Evolutionary conservation across 1,140 invertebrate genomes (phyloP).

Genomic region (Stegodyphus mimosarum): DNA sequence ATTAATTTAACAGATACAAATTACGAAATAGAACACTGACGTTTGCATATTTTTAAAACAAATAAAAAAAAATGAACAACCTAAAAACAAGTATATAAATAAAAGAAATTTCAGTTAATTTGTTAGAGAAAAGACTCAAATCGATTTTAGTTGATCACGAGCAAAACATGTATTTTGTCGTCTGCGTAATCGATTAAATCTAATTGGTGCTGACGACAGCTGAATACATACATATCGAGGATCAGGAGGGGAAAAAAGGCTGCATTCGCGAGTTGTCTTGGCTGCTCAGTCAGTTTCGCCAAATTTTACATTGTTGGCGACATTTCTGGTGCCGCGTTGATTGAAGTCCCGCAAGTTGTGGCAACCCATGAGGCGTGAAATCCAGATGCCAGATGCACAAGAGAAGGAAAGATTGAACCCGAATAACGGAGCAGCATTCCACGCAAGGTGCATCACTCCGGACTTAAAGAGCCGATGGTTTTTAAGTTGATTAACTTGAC

Average conservation of each 20-base stretch:
- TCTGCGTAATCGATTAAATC: constrained; percentile 20
- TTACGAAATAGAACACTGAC: no score
- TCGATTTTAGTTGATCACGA: no score
- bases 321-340: constrained; percentile 41
- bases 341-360: constrained; percentile 49
- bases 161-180: background rate
- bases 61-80: no score
- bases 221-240: background rate
- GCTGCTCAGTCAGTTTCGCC: background rate
- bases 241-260: constrained; percentile 21
- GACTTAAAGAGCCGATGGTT: constrained; percentile 20
- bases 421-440: constrained; percentile 44
- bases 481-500: constrained; percentile 51
- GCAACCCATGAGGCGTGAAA: constrained; percentile 57
- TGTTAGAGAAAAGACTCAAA: no score
- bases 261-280: no score
- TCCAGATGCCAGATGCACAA: constrained; percentile 56
- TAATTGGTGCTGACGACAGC: constrained; percentile 49
- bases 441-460: constrained; percentile 40
- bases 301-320: constrained; percentile 10
- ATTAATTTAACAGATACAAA: no score
- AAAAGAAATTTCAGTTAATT: no score
- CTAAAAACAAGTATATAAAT: no score
- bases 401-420: constrained; percentile 56
- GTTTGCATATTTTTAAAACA: no score